Evolutionary conservation across 92 coral and sea anemone species (phyloP), one percentile per base, ranked within the genome.

Genomic region (Parazoanthus darwini): DNA sequence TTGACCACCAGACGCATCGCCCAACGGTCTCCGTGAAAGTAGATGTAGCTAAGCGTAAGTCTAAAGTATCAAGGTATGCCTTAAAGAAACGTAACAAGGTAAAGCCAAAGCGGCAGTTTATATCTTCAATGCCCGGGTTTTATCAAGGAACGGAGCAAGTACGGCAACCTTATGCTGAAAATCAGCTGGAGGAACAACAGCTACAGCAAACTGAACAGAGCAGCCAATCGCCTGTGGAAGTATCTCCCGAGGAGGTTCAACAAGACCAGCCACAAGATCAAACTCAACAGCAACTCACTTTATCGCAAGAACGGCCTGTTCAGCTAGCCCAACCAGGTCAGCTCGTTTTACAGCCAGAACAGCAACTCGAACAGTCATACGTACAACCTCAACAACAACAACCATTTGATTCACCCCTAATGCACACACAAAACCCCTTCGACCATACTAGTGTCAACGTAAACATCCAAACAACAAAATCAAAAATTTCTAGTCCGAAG

Each of bases 391-490:
- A 56, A 44, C 16, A 66, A 25, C 90, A 86, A 25, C 90, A 86
- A 10, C 79, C 85, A 56, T 65, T 15, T 29, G 86, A 79, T 9
- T 38, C 79, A 39, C 42, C 56, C 39, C 43, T 72, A 25, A 58
- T 81, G 74, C 85, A 58, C n/a, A 22, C 73, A 46, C 82, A 59
- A 22, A 79, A 68, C 79, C 89, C 44, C 42, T n/a, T 33, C 79
- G 82, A 33, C 42, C 89, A 79, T 81, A 79, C 92, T 38, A 94
- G 82, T 35, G 94, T 93, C 48, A 95, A 92, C 83, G 93, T 93
- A n/a, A 92, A 95, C 88, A 91, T 95, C 39, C 92, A 95, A 89
- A 94, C 96, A 13, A 90, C 96, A n/a, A 93, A 94, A 86, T 91
- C 96, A 66, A 71, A 65, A 5, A 86, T 88, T 43, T 79, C 73